Evolutionary conservation across 2,888 invertebrate species (phyloP).

Genomic region (Clostera curtula): DNA sequence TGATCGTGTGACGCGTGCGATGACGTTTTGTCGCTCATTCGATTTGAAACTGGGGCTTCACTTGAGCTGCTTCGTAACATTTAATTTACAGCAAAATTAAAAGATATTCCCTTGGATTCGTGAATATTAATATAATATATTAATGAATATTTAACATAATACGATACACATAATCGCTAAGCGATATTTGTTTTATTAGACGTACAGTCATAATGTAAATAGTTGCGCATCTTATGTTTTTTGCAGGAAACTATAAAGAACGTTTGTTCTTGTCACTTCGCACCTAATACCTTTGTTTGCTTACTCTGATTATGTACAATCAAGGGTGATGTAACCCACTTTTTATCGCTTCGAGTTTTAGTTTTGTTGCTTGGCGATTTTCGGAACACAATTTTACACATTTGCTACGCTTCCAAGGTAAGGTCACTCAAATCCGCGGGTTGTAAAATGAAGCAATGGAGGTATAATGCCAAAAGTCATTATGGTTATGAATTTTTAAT

Average conservation of each 20-base stretch:
- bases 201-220: constrained; percentile 40
- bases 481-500: too few species aligned
- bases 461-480: too few species aligned
- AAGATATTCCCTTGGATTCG: too few species aligned
- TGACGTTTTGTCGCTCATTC: constrained; percentile 47
- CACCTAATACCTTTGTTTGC: constrained; percentile 42
- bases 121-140: too few species aligned
- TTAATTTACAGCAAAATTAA: too few species aligned
- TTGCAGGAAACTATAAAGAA: constrained; percentile 36
- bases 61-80: too few species aligned
- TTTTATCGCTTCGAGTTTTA: constrained; percentile 26
- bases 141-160: neutral
- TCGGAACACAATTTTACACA: constrained; percentile 13
- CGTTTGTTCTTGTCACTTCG: constrained; percentile 41
- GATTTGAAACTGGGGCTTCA: too few species aligned
- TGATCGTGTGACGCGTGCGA: constrained; percentile 40
- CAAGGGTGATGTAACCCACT: constrained; percentile 43
- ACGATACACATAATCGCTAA: constrained; percentile 4
- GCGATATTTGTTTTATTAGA: constrained; percentile 6
- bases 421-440: too few species aligned
- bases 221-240: constrained; percentile 34
- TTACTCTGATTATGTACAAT: constrained; percentile 44
- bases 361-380: constrained; percentile 19
- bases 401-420: constrained; percentile 21
- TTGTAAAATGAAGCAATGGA: too few species aligned